Percentiles rank a stretch among this genome's conserved stretches.
Conservation (phyloP, 2,888 invertebrate genomes). For the Rhagonycha lutea region DNA sequence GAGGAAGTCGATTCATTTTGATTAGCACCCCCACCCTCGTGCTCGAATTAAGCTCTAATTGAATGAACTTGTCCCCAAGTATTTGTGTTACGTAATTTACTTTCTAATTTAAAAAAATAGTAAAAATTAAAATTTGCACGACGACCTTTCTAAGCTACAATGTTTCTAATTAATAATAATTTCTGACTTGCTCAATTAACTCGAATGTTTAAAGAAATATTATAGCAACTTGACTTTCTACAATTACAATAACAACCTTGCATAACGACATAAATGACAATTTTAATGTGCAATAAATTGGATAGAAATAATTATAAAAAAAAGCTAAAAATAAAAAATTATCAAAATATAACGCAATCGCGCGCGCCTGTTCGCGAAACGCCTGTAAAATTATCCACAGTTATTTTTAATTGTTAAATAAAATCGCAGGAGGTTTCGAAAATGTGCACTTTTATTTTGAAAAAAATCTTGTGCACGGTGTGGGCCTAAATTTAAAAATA, state of each 20-base stretch:
- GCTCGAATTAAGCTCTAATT: not conserved
- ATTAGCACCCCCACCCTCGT: not conserved
- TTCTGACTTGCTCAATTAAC: not conserved
- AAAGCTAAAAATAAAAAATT: not conserved
- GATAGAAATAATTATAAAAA: not conserved
- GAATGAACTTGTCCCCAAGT: not conserved
- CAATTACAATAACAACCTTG: not conserved
- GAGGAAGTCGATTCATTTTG: not conserved
- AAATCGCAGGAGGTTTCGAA: not conserved
- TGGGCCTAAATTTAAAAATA: not conserved
- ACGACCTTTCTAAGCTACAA: not conserved
- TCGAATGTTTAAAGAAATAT: not conserved
- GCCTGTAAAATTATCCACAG: not conserved
- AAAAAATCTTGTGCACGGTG: not conserved
- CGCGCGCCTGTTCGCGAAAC: too few relatives aligned
- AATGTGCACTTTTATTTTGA: not conserved
- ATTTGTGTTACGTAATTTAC: not conserved
- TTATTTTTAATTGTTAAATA: not conserved
- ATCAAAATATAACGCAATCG: not conserved
- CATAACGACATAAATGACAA: not conserved
- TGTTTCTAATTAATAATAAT: not conserved
- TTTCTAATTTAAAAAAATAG: not conserved
- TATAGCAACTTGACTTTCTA: not conserved
- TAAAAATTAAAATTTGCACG: not conserved
- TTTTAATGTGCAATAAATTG: not conserved